Evolutionary conservation across 2,888 invertebrate species (phyloP), one percentile per base, ranked within the genome.

Genomic region (Mythimna vitellina): DNA sequence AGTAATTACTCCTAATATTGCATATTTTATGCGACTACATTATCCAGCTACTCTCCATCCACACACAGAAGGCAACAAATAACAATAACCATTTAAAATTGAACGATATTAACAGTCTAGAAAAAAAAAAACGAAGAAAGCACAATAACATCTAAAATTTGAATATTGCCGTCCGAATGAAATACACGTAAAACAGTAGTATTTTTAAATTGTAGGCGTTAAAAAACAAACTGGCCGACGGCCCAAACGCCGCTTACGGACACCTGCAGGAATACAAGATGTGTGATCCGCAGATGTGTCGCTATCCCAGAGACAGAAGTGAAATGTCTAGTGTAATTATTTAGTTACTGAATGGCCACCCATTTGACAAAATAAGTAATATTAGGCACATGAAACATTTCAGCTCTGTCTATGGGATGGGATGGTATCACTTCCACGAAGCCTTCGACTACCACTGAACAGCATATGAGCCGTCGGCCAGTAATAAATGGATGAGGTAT

Each of bases 251-350:
- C n/a, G 8, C 3, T 8, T 25, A 38, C 32, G 22, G 46, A 35
- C 4, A 35, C n/a, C 49, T 25, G 68, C 8, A 10, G 67, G 7
- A 20, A 60, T 35, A 14, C 35, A n/a, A n/a, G 35, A 14, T 12
- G 12, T 42, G n/a, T 12, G n/a, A n/a, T n/a, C 1, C n/a, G 35
- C 58, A 58, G 35, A 38, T n/a, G 35, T 3, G 8, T 14, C 22
- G 8, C 29, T 22, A 12, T 35, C 10, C 20, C 25, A 35, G 57
- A 70, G 35, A 73, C n/a, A 53, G 17, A 29, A 12, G 3, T 70
- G 29, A 9, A 38, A 29, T 53, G 25, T 53, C 51, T 70, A 51
- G 6, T 60, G 75, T 62, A 62, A 58, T 20, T 42, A 42, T 42
- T 42, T 14, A 38, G 10, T 38, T 5, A 42, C 14, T 0, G 3